Percentiles rank a stretch among this genome's conserved stretches.
These are phyloP conservation scores for Aquatica leii DNA, from an alignment of 2,888 invertebrate genomes.

Conservation along the genomic window DNA sequence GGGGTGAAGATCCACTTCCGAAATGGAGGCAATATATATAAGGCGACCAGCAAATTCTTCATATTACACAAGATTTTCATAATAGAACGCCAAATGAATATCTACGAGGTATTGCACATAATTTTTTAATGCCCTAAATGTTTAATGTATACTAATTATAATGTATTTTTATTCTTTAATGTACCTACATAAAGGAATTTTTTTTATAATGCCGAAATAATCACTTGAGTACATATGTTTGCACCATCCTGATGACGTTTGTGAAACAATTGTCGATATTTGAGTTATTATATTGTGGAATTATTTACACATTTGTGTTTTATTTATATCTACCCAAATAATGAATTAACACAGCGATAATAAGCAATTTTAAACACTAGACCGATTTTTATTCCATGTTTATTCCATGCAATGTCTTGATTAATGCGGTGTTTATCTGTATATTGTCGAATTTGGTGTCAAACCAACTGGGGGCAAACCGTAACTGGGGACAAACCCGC, in stretches of 20 bases:
- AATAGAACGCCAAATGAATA: slow-evolving; percentile 11
- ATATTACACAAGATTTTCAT: not conserved
- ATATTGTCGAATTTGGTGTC: slow-evolving; percentile 1
- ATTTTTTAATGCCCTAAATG: not conserved
- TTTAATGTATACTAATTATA: not conserved
- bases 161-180: slow-evolving; percentile 1
- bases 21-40: not conserved
- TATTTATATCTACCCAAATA: not conserved
- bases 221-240: too few species aligned
- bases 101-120: slow-evolving; percentile 7
- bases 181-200: not conserved
- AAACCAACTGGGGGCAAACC: slow-evolving; percentile 8
- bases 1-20: not conserved
- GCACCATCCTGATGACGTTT: too few species aligned
- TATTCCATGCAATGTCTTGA: not conserved
- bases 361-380: not conserved
- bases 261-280: too few species aligned
- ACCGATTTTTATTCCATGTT: slow-evolving; percentile 2
- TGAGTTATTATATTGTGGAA: too few species aligned
- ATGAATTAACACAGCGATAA: not conserved
- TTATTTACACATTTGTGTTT: not conserved
- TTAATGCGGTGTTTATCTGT: not conserved
- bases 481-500: slow-evolving; percentile 5
- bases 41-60: not conserved
- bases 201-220: not conserved